Evolutionary conservation across 2,797 vertebrate species (phyloP).

Genomic region (Microctenopoma lineatum): DNA sequence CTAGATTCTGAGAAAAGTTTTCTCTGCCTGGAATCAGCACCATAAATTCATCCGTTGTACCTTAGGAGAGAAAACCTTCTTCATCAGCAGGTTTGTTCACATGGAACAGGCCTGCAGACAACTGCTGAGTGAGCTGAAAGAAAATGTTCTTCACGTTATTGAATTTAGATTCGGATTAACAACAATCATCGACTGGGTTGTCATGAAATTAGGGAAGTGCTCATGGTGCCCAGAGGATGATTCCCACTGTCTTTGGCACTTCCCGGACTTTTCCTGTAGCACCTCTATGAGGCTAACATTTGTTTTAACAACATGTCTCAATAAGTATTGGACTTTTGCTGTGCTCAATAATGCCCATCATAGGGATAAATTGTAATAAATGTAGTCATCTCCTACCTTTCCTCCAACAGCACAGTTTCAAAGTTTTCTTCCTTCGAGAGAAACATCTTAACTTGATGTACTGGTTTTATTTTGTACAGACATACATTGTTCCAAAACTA

Average conservation of each 20-base stretch:
- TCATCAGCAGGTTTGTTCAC: conserved; percentile 31
- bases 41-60: conserved; percentile 41
- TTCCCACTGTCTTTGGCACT: background rate
- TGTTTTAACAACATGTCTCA: too few relatives aligned
- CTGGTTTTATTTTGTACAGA: background rate
- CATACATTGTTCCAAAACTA: background rate
- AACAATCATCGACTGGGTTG: background rate
- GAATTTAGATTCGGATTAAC: background rate
- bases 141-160: background rate
- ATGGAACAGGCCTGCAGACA: conserved; percentile 14
- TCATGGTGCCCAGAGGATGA: background rate
- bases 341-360: background rate
- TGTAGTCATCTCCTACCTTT: background rate
- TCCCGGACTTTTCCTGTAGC: background rate
- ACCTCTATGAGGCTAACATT: background rate
- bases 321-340: too few relatives aligned
- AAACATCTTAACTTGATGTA: background rate
- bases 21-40: conserved; percentile 30
- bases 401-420: background rate
- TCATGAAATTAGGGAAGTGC: background rate
- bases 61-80: conserved; percentile 17
- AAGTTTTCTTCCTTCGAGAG: background rate
- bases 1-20: conserved; percentile 49
- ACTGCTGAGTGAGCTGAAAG: background rate
- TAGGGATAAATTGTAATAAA: background rate